Base-by-base conservation (phyloP, 2,888 invertebrate species). In the Merodon equestris region DNA sequence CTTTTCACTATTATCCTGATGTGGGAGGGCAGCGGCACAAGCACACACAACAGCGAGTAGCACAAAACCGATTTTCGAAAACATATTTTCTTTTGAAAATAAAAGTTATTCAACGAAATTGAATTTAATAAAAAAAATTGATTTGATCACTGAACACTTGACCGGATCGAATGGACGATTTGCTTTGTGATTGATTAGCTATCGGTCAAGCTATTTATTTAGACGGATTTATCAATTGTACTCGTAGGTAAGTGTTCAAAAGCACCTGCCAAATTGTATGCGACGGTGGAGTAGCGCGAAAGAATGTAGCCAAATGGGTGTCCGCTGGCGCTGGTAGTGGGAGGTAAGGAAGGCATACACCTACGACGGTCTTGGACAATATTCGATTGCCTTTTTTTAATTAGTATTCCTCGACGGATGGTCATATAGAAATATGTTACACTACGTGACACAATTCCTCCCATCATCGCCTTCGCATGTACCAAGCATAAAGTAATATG, bases 111-210 rank as follows among this genome's bases (percentile, higher is more conserved):
- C 10, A 9, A 9, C 7, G 36, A 9, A 10, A 10, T 36, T 36
- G 36, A 56, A 70, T 77, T 74, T 61, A 61, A 44, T 66, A 38
- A 70, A 71, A 63, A 60, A 60, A 79, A 68, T 68, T 84, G 83
- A 81, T 85, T 85, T 82, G 79, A 82, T 77, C 81, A 82, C 83
- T 84, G 82, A 84, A 83, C 84, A 84, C 83, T 84, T 85, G 86
- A 85, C 87, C 85, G 86, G 85, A 84, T 83, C 84, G 83, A 84
- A 86, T 84, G 85, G 84, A 86, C 85, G 82, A 85, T 85, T 83
- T 85, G 86, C 84, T 87, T 87, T 87, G 87, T 87, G 87, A 86
- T 87, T 88, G 86, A 88, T 87, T 84, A 84, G 84, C 85, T 85
- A 86, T 83, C 84, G 84, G 84, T 83, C 82, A 77, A 81, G 84